A percentile compares a stretch with the other conserved stretches of the same genome.
Conservation (phyloP, 2,797 vertebrate genomes). For the Gymnodraco acuticeps region DNA sequence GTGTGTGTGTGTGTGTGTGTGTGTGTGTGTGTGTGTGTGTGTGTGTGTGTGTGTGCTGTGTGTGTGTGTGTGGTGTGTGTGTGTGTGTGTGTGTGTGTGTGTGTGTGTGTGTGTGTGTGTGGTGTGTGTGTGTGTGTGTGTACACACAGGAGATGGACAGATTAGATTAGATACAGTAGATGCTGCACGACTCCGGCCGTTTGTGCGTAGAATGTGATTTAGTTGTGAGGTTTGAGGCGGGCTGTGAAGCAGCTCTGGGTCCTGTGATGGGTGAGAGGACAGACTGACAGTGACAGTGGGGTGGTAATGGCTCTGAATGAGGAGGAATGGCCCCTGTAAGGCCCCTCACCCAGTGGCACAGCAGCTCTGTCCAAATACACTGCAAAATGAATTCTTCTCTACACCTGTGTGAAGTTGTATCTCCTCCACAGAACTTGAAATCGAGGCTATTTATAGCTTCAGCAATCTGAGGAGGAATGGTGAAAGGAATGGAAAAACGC, state of each 20-base stretch:
- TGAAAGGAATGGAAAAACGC: slow-evolving; percentile 57
- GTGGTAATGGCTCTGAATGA: slow-evolving; percentile 81
- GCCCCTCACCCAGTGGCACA: slow-evolving; percentile 48
- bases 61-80: no score
- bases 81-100: slow-evolving; percentile 10
- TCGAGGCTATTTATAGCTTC: slow-evolving; percentile 66
- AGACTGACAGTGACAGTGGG: slow-evolving; percentile 78
- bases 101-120: slow-evolving; percentile 37
- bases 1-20: no score
- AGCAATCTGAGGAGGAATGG: slow-evolving; percentile 43
- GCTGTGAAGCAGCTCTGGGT: slow-evolving; percentile 64
- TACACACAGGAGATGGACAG: slow-evolving; percentile 79
- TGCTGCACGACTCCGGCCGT: slow-evolving; percentile 62
- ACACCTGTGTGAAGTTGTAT: slow-evolving; percentile 48
- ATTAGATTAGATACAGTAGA: slow-evolving; percentile 83
- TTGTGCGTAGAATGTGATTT: slow-evolving; percentile 82
- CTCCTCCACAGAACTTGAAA: slow-evolving; percentile 36
- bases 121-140: slow-evolving; percentile 40
- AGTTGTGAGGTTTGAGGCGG: slow-evolving; percentile 69
- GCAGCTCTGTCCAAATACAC: slow-evolving; percentile 67
- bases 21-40: no score
- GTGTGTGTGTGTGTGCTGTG: no score
- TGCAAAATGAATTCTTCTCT: slow-evolving; percentile 69
- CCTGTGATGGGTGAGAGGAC: slow-evolving; percentile 79
- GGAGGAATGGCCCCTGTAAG: slow-evolving; percentile 77